Conservation (phyloP, 2,113 vertebrate species). For the Jaculus jaculus region DNA sequence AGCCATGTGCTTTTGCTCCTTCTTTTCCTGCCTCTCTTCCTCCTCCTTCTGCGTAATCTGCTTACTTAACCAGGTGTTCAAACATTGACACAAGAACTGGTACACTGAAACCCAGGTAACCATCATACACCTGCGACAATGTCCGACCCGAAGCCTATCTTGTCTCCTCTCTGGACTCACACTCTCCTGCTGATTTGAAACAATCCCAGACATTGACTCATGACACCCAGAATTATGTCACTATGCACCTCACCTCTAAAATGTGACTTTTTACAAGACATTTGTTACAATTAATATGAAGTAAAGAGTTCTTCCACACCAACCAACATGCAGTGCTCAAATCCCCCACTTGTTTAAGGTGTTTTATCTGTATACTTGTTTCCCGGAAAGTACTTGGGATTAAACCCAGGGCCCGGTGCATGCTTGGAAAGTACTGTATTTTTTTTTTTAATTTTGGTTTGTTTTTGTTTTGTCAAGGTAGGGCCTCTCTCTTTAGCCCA, state of each 20-base stretch:
- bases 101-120: not conserved
- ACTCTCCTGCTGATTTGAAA: not conserved
- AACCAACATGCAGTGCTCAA: not conserved
- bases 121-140: not conserved
- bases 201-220: not conserved
- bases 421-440: not conserved
- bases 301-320: not conserved
- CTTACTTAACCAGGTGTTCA: not conserved
- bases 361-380: too few species aligned
- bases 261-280: not conserved
- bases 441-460: too few species aligned
- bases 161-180: not conserved
- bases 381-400: not conserved
- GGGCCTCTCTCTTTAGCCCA: too few species aligned
- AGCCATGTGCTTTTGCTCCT: not conserved
- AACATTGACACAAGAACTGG: not conserved
- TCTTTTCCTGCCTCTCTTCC: not conserved
- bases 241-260: not conserved
- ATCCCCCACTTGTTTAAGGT: not conserved
- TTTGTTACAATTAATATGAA: not conserved
- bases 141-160: not conserved
- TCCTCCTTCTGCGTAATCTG: not conserved
- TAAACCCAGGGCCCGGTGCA: not conserved
- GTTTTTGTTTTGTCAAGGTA: too few species aligned
- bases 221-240: not conserved